A percentile compares a stretch with the other conserved stretches of the same genome.
Evolutionary conservation across 2,888 invertebrate species (phyloP).

Genomic region (Xestobium rufovillosum): DNA sequence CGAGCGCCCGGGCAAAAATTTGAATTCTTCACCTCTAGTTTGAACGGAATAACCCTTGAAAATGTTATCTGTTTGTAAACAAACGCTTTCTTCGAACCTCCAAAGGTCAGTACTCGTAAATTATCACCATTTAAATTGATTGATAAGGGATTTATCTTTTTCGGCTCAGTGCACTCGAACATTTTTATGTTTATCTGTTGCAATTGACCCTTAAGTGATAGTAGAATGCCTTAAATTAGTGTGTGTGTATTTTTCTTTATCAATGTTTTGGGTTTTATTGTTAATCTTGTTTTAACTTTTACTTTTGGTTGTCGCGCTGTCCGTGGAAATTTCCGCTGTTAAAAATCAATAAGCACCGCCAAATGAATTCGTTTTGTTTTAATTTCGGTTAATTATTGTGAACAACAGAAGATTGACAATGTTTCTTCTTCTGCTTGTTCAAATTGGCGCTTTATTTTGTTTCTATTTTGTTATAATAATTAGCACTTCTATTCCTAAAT

Average conservation of each 20-base stretch:
- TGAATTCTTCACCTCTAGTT: no score
- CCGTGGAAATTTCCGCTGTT: not conserved
- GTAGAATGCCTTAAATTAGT: not conserved
- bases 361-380: no score
- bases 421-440: no score
- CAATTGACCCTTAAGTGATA: not conserved
- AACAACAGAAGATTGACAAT: no score
- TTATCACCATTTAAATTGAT: no score
- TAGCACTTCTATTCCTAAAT: no score
- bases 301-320: not conserved
- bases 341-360: not conserved
- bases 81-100: conserved; percentile 29
- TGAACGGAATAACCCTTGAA: not conserved
- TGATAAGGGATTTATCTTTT: conserved; percentile 13
- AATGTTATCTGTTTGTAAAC: conserved; percentile 38
- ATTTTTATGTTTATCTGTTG: conserved; percentile 5
- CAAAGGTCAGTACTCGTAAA: conserved; percentile 36
- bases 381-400: no score
- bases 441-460: no score
- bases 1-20: not conserved
- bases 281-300: not conserved
- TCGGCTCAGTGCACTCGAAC: conserved; percentile 10
- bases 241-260: not conserved
- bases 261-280: not conserved
- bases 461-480: no score